Evolutionary conservation across 2,888 invertebrate species (phyloP).

Genomic region (Drosophila buzzatii): DNA sequence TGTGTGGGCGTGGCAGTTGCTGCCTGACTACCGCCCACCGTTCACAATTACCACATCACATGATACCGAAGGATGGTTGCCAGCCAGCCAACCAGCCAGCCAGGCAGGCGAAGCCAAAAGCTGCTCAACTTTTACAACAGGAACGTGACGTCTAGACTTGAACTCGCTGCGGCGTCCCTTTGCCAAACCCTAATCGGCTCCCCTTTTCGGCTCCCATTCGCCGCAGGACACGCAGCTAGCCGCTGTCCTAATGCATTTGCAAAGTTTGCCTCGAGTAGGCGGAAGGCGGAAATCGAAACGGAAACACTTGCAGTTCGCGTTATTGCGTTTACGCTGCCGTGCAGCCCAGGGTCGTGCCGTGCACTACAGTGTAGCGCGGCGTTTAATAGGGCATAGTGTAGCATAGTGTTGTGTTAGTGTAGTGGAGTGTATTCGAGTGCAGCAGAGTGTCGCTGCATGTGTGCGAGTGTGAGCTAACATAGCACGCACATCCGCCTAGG

Average conservation of each 20-base stretch:
- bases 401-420: background rate
- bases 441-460: conserved; percentile 2
- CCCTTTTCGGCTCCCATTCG: background rate
- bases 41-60: conserved; percentile 56
- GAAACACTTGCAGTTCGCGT: conserved; percentile 73
- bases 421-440: background rate
- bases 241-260: conserved; percentile 71
- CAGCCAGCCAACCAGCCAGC: background rate
- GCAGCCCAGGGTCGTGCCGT: conserved; percentile 1
- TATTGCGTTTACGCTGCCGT: conserved; percentile 64
- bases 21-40: conserved; percentile 22
- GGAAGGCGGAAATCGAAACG: conserved; percentile 72
- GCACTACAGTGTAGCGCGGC: background rate
- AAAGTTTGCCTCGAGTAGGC: conserved; percentile 65
- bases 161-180: background rate
- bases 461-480: background rate
- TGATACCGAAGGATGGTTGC: conserved; percentile 11
- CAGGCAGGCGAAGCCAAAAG: conserved; percentile 13
- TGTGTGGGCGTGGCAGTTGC: conserved; percentile 4
- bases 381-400: conserved; percentile 1
- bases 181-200: background rate
- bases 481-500: conserved; percentile 50
- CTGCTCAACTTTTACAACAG: conserved; percentile 61
- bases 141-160: conserved; percentile 66
- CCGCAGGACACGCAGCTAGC: conserved; percentile 18